These are phyloP conservation scores for Eulemur macaco DNA, from an alignment of 2,113 vertebrate genomes.

Conservation along the genomic window DNA sequence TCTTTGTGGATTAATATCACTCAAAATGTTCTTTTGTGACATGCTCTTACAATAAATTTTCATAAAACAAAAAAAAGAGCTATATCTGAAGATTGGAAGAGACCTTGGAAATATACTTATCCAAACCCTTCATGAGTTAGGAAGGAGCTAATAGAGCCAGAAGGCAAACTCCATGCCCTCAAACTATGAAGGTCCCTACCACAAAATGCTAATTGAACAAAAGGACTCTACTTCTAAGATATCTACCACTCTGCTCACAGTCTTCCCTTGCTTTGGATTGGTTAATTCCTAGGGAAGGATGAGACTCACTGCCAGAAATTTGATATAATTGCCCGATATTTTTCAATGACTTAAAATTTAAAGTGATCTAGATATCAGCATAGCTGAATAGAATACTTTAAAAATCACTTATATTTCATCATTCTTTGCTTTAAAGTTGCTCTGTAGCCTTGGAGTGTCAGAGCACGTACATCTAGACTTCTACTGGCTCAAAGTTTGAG, in stretches of 20 bases:
- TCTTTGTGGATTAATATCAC: not conserved
- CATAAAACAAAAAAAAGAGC: not conserved
- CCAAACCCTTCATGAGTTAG: not conserved
- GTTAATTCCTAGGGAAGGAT: not conserved
- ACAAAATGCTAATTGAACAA: not conserved
- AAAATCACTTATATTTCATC: not conserved
- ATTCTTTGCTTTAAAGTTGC: conserved; percentile 3
- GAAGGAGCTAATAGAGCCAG: not conserved
- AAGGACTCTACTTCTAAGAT: not conserved
- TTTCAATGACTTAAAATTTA: not conserved
- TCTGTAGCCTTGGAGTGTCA: not conserved
- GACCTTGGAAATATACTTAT: not conserved
- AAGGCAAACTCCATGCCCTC: not conserved
- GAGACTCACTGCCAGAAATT: not conserved
- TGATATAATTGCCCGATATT: not conserved
- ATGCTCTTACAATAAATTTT: not conserved
- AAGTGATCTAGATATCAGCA: not conserved
- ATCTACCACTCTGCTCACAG: not conserved
- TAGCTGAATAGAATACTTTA: not conserved
- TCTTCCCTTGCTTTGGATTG: not conserved
- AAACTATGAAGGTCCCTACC: not conserved
- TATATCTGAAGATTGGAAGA: not conserved
- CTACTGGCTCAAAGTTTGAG: not conserved
- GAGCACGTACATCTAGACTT: not conserved
- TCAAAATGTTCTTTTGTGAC: conserved; percentile 24